A percentile compares a stretch with the other conserved stretches of the same genome.
Evolutionary conservation across 2,888 invertebrate genomes (phyloP).

Genomic region (Leptodirus hochenwartii): DNA sequence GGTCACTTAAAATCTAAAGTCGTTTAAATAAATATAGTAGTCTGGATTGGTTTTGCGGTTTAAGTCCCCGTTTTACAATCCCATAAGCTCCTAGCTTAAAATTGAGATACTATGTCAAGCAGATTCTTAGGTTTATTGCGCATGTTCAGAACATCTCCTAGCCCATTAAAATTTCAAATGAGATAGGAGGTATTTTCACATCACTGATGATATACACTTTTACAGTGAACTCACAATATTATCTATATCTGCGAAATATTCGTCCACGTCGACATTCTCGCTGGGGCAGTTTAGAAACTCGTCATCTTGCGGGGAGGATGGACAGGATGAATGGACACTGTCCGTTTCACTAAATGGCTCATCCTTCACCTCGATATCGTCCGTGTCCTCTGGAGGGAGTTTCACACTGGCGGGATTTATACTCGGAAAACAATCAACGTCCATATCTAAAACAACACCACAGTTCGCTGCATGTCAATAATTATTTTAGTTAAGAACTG

Average conservation of each 20-base stretch:
- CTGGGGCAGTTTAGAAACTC: constrained; percentile 26
- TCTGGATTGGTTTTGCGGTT: too few species aligned
- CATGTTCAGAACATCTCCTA: too few species aligned
- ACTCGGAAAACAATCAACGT: constrained; percentile 74
- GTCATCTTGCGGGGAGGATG: constrained; percentile 37
- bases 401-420: constrained; percentile 40
- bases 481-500: constrained; percentile 4
- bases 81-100: too few species aligned
- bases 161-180: too few species aligned
- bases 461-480: constrained; percentile 5
- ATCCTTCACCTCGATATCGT: constrained; percentile 41
- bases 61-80: too few species aligned
- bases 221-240: neutral
- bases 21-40: too few species aligned
- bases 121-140: too few species aligned
- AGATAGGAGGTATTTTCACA: too few species aligned
- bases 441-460: constrained; percentile 54
- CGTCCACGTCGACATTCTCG: constrained; percentile 25
- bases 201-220: too few species aligned
- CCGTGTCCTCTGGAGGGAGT: constrained; percentile 17
- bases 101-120: too few species aligned
- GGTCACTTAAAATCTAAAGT: too few species aligned
- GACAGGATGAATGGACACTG: constrained; percentile 55
- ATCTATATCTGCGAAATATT: too few species aligned
- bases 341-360: constrained; percentile 59